Conservation (phyloP, 2,113 vertebrate species). For the Eonycteris spelaea region DNA sequence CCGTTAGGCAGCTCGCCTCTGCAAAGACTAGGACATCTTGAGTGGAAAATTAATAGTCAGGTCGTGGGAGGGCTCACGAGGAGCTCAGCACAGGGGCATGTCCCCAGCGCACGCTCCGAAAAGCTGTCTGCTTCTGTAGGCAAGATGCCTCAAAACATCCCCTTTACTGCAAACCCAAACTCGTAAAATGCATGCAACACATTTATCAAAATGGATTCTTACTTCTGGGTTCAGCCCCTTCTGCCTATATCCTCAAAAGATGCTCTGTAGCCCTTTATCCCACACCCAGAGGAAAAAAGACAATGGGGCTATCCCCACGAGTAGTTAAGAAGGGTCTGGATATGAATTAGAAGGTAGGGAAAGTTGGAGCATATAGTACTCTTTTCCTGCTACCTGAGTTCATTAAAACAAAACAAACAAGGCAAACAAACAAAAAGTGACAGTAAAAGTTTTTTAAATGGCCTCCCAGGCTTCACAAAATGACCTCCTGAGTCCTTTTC, state of each 20-base stretch:
- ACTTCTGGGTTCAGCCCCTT: neutral
- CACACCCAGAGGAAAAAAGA: neutral
- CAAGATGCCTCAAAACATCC: accelerated
- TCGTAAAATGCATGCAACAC: neutral
- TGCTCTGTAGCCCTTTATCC: neutral
- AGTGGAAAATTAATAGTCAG: neutral
- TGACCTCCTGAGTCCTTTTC: neutral
- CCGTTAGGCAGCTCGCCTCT: neutral
- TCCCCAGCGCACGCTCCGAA: accelerated
- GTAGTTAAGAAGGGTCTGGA: neutral
- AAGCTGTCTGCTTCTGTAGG: neutral
- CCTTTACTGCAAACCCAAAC: neutral
- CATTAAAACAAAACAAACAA: neutral
- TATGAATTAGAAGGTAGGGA: neutral
- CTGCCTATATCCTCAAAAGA: neutral
- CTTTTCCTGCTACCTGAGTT: neutral
- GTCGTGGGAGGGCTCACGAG: accelerated
- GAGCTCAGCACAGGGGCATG: accelerated
- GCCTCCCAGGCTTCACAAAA: neutral
- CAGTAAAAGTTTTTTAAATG: neutral
- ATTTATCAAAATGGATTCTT: neutral
- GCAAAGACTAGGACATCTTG: neutral
- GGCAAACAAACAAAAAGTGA: neutral
- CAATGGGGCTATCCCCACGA: accelerated
- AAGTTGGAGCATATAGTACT: neutral